phyloP scores from a whole-genome alignment of 1,140 invertebrate species.

The Brachionus koreanus region DNA sequence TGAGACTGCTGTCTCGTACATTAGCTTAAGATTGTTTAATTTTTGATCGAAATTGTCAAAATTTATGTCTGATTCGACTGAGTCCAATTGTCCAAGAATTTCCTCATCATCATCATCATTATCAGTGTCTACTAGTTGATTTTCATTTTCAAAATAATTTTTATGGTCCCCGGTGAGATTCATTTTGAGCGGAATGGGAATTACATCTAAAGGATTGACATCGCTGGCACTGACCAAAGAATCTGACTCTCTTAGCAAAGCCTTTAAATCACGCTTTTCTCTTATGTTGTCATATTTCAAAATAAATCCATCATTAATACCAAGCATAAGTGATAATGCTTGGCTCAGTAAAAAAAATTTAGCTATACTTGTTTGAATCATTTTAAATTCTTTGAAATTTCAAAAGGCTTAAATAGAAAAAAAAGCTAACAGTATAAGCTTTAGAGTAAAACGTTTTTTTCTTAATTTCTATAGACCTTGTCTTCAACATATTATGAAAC shows the following conservation, averaged over 20 bases:
- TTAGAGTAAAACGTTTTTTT: neutral
- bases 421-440: neutral
- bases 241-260: neutral
- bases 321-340: neutral
- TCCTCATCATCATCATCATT: neutral
- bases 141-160: neutral
- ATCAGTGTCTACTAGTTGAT: neutral
- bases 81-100: neutral
- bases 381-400: neutral
- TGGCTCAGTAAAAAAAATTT: neutral
- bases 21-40: neutral
- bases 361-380: neutral
- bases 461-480: neutral
- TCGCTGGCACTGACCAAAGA: neutral
- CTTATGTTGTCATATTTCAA: neutral
- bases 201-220: neutral
- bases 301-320: neutral
- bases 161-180: neutral
- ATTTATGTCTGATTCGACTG: neutral
- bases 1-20: conserved; percentile 4
- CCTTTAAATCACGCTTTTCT: neutral
- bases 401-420: neutral
- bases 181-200: neutral
- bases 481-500: neutral
- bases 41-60: neutral